phyloP scores from a whole-genome alignment of 1,140 invertebrate species.

The Drosophila setifemur region DNA sequence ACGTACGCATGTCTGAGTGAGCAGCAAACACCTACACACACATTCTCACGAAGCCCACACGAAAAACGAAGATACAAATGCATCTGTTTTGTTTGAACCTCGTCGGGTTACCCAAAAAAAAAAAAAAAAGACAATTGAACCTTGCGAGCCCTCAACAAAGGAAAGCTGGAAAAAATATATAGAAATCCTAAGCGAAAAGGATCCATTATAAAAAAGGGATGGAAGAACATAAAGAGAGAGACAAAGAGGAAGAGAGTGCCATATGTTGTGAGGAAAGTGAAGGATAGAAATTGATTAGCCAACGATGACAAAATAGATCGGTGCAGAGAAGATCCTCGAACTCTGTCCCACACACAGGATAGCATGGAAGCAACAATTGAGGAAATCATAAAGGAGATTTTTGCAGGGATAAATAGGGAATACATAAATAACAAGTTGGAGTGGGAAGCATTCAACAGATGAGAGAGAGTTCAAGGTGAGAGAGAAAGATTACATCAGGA shows the following conservation, averaged over 20 bases:
- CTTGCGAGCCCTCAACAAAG: slow-evolving; percentile 22
- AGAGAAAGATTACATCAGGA: background rate
- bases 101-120: slow-evolving; percentile 37
- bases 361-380: slow-evolving; percentile 28
- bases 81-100: slow-evolving; percentile 66
- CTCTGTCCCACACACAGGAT: slow-evolving; percentile 2
- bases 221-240: background rate
- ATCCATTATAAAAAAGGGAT: slow-evolving; percentile 46
- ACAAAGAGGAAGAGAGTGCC: slow-evolving; percentile 5
- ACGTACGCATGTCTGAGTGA: slow-evolving; percentile 16
- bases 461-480: background rate
- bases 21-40: slow-evolving; percentile 29
- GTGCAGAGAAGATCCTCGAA: background rate
- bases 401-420: slow-evolving; percentile 15
- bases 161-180: slow-evolving; percentile 31
- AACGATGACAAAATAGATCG: slow-evolving; percentile 63
- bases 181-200: slow-evolving; percentile 67
- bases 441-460: background rate
- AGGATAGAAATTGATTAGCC: slow-evolving; percentile 73
- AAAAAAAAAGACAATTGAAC: slow-evolving; percentile 42
- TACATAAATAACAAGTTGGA: too few relatives aligned
- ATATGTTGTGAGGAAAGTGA: slow-evolving; percentile 38
- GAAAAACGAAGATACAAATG: slow-evolving; percentile 39
- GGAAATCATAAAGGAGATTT: slow-evolving; percentile 2
- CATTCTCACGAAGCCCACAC: slow-evolving; percentile 19